Evolutionary conservation across 2,888 invertebrate species (phyloP).

Genomic region (Encarsia formosa): DNA sequence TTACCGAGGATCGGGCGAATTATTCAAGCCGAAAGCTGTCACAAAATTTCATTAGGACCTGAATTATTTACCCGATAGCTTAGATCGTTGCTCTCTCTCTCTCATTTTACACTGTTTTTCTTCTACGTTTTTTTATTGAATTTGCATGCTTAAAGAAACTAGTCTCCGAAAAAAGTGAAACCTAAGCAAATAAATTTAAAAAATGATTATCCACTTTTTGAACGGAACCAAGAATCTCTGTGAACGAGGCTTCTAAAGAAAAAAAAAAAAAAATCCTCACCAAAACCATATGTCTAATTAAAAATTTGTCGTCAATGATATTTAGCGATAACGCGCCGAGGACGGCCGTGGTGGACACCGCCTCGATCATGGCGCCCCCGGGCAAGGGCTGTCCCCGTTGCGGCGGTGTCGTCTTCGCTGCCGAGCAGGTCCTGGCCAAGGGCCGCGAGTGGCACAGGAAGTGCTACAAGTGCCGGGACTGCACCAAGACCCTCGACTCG

Average conservation of each 20-base stretch:
- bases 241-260: no score
- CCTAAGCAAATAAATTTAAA: no score
- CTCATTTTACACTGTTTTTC: constrained; percentile 10
- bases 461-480: constrained; percentile 89
- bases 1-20: no score
- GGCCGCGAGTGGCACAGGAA: constrained; percentile 89
- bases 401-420: constrained; percentile 87
- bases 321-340: constrained; percentile 71
- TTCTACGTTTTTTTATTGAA: constrained; percentile 10
- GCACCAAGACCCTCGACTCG: constrained; percentile 90
- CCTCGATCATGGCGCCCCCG: constrained; percentile 72
- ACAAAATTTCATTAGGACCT: constrained; percentile 9
- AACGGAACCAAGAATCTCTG: no score
- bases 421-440: constrained; percentile 89
- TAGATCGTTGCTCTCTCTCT: neutral
- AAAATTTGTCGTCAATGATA: no score
- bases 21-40: no score
- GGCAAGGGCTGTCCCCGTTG: constrained; percentile 88
- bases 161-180: no score
- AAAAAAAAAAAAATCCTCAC: no score
- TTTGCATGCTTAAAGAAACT: constrained; percentile 5
- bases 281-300: no score
- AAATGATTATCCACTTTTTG: no score
- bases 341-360: constrained; percentile 75
- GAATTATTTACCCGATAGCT: constrained; percentile 12